phyloP scores from a whole-genome alignment of 2,113 vertebrate species.

The Colaptes auratus region DNA sequence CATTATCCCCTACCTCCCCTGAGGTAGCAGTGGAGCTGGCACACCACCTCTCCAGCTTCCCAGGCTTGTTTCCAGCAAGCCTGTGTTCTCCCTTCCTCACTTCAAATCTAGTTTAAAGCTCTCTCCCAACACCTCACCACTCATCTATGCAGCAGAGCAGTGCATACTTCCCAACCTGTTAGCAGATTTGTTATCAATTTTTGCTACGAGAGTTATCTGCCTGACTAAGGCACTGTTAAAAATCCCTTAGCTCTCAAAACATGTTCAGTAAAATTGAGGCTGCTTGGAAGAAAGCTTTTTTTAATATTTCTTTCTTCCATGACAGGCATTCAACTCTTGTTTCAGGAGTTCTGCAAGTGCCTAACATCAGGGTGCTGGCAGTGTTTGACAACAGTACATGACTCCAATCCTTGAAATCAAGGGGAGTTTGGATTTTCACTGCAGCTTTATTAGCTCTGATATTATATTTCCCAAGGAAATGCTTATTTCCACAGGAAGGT shows the following conservation, averaged over 20 bases:
- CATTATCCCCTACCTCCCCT: too few species aligned
- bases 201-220: neutral
- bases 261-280: neutral
- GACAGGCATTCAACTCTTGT: neutral
- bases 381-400: neutral
- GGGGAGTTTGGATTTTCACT: neutral
- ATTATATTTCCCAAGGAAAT: fast-evolving
- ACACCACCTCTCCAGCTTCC: too few species aligned
- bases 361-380: neutral
- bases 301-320: neutral
- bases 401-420: neutral
- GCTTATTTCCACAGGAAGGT: neutral
- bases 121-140: neutral
- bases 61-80: too few species aligned
- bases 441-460: neutral
- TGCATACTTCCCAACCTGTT: neutral
- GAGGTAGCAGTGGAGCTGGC: too few species aligned
- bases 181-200: neutral
- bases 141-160: neutral
- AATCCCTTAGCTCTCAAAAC: neutral
- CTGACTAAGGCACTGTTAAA: neutral
- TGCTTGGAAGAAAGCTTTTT: neutral
- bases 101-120: neutral
- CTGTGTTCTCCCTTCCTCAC: too few species aligned
- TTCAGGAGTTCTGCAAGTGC: neutral